Percentiles rank a stretch among this genome's conserved stretches.
Evolutionary conservation across 2,888 invertebrate species (phyloP).

Genomic region (Cinara cedri): DNA sequence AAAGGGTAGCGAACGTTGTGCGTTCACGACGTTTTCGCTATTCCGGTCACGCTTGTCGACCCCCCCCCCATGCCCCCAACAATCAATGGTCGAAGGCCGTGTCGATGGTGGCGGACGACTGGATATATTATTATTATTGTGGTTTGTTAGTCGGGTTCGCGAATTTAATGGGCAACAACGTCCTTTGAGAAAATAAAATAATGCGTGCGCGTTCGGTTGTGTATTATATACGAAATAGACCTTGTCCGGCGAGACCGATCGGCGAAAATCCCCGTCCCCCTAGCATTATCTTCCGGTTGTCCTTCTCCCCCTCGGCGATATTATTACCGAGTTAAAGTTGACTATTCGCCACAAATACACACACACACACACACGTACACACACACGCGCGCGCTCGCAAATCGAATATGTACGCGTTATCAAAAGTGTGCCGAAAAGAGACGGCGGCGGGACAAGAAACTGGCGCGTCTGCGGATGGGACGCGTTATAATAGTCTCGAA

Average conservation of each 20-base stretch:
- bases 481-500: background rate
- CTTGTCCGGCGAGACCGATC: no score
- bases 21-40: conserved; percentile 22
- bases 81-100: conserved; percentile 9
- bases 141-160: conserved; percentile 25
- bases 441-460: background rate
- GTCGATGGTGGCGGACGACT: background rate
- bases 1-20: background rate
- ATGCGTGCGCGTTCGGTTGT: background rate
- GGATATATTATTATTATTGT: background rate
- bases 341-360: background rate
- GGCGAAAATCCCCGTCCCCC: no score
- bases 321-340: conserved; percentile 40
- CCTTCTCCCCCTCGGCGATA: background rate
- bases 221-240: background rate
- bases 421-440: background rate
- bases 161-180: conserved; percentile 38
- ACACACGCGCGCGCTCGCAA: no score
- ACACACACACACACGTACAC: no score
- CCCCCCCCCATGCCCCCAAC: no score
- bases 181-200: conserved; percentile 12
- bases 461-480: background rate
- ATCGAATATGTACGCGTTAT: background rate
- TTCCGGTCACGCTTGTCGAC: conserved; percentile 51
- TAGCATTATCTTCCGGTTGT: no score